These are phyloP conservation scores for Cherax quadricarinatus DNA, from an alignment of 1,140 invertebrate species.

Conservation along the genomic window DNA sequence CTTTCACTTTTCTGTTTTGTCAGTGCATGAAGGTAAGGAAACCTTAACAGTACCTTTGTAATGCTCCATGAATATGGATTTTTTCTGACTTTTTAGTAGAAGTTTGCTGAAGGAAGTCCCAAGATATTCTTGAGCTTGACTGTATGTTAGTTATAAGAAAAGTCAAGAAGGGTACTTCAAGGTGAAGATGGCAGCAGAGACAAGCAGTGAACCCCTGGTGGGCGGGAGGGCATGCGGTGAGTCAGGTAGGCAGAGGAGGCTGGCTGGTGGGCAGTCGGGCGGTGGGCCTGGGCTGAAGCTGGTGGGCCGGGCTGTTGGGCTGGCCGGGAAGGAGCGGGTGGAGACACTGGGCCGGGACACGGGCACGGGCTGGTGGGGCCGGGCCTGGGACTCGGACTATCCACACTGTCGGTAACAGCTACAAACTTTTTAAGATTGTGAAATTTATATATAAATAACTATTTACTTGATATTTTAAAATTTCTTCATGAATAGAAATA, in stretches of 20 bases:
- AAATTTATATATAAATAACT: neutral
- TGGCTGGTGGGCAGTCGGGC: slow-evolving; percentile 25
- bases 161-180: slow-evolving; percentile 51
- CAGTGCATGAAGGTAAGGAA: slow-evolving; percentile 63
- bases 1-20: slow-evolving; percentile 17
- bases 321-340: slow-evolving; percentile 64
- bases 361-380: slow-evolving; percentile 56
- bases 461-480: too few species aligned
- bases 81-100: slow-evolving; percentile 40
- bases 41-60: slow-evolving; percentile 17
- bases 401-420: slow-evolving; percentile 59
- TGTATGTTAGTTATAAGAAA: slow-evolving; percentile 66
- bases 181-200: slow-evolving; percentile 56
- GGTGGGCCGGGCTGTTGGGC: slow-evolving; percentile 58
- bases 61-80: slow-evolving; percentile 22
- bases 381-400: slow-evolving; percentile 61
- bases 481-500: too few species aligned
- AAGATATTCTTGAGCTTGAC: slow-evolving; percentile 51
- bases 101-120: slow-evolving; percentile 64
- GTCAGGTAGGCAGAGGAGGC: slow-evolving; percentile 64
- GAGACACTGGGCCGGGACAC: slow-evolving; percentile 61
- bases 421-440: slow-evolving; percentile 41
- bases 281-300: slow-evolving; percentile 58
- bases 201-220: slow-evolving; percentile 60
- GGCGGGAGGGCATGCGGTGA: slow-evolving; percentile 65